phyloP scores from a whole-genome alignment of 2,113 vertebrate species.

The Alexandromys fortis region DNA sequence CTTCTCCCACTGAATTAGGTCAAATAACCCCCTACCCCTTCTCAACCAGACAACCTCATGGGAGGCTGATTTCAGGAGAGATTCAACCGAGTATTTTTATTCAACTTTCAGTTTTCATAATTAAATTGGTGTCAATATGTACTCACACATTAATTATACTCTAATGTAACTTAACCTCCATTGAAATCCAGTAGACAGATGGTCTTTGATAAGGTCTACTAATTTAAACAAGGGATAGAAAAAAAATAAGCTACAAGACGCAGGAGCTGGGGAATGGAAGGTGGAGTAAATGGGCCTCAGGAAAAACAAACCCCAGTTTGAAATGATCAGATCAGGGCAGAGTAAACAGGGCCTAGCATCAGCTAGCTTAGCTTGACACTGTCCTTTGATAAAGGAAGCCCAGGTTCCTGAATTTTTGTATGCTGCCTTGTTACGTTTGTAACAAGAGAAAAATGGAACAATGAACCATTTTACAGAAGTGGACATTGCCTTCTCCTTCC shows the following conservation, averaged over 20 bases:
- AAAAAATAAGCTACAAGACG: not conserved
- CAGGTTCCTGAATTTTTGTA: not conserved
- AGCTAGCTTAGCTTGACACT: not conserved
- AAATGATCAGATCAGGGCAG: not conserved
- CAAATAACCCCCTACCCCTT: not conserved
- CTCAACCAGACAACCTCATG: slow-evolving; percentile 4
- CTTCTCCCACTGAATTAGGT: slow-evolving; percentile 43
- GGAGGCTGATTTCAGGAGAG: slow-evolving; percentile 21
- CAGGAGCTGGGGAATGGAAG: not conserved
- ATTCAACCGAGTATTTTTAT: slow-evolving; percentile 61
- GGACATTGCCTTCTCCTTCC: slow-evolving; percentile 30
- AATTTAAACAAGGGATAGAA: slow-evolving; percentile 53
- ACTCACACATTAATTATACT: slow-evolving; percentile 64
- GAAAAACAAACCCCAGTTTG: slow-evolving; percentile 45
- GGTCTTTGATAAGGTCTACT: slow-evolving; percentile 70
- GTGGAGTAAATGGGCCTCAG: not conserved
- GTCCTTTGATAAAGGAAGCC: not conserved
- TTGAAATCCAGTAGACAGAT: slow-evolving; percentile 61
- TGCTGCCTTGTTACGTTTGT: not conserved
- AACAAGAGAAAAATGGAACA: slow-evolving; percentile 44
- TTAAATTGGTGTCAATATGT: slow-evolving; percentile 69
- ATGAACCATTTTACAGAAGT: slow-evolving; percentile 41
- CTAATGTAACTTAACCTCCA: slow-evolving; percentile 45
- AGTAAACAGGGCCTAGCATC: not conserved
- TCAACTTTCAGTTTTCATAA: slow-evolving; percentile 74